Evolutionary conservation across 1,140 invertebrate species (phyloP).

Genomic region (Prorops nasuta): DNA sequence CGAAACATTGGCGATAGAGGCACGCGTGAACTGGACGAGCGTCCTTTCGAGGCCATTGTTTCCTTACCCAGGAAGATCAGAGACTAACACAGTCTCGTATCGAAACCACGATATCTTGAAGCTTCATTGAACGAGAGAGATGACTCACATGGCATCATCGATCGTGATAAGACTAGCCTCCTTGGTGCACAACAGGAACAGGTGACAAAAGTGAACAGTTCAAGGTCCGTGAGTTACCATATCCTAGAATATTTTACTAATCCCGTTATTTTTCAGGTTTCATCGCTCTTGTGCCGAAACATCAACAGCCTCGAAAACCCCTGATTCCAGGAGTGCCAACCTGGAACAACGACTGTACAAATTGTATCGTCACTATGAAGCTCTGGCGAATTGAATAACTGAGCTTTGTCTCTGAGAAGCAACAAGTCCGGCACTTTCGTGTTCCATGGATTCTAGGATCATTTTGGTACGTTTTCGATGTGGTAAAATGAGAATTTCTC

Average conservation of each 20-base stretch:
- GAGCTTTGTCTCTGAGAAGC: slow-evolving; percentile 67
- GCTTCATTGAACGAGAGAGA: too few relatives aligned
- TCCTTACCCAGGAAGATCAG: too few relatives aligned
- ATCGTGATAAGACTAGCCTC: too few relatives aligned
- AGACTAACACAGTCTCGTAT: too few relatives aligned
- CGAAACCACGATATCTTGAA: too few relatives aligned
- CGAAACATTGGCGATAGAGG: too few relatives aligned
- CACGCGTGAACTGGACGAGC: too few relatives aligned
- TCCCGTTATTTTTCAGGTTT: neutral
- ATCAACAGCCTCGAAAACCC: neutral
- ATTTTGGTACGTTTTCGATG: slow-evolving; percentile 75
- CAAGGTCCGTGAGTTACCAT: too few relatives aligned
- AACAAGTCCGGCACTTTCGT: slow-evolving; percentile 47
- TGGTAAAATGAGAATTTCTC: slow-evolving; percentile 69
- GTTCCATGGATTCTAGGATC: slow-evolving; percentile 70
- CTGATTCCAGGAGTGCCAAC: neutral
- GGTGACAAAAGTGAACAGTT: neutral
- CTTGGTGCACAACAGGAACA: neutral
- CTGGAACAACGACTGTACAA: neutral
- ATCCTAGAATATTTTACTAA: neutral
- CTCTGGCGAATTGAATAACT: slow-evolving; percentile 78
- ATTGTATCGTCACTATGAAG: slow-evolving; percentile 54
- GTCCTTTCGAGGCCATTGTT: too few relatives aligned
- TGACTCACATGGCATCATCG: too few relatives aligned
- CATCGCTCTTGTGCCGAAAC: neutral